Evolutionary conservation across 2,113 vertebrate genomes (phyloP), one percentile per base, ranked within the genome.

Genomic region (Sander lucioperca): DNA sequence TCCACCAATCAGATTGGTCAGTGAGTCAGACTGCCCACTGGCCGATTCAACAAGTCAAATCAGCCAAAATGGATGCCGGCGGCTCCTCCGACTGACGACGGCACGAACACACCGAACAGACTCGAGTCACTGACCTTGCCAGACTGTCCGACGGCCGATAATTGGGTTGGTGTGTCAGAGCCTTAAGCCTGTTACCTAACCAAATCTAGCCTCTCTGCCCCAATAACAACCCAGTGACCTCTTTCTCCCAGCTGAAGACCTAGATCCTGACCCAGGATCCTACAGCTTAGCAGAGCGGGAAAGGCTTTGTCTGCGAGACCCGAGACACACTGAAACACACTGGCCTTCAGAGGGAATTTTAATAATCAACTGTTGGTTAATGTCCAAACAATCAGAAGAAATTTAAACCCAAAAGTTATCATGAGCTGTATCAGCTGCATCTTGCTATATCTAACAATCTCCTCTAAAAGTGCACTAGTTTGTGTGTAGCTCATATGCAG

Each of bases 221-320:
- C 68, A 68, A 83, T 82, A 88, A 85, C 66, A 72, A 85, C 70
- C 83, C 74, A 9, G 36, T 1, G 18, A 76, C 62, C 79, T 33
- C 33, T 83, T 66, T 23, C 74, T 83, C 25, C 21, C 23, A 63
- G 88, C 80, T 67, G 57, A 82, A 79, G 65, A 9, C 63, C 65
- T 71, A 85, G 74, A 68, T 11, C 57, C 82, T 78, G 78, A 88
- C 77, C 88, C 73, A 27, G 56, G 63, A 88, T 86, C 67, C 62
- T 58, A 53, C 83, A 67, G 85, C 78, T 87, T 64, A 90, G 51
- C 50, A 61, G 81, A 89, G 93, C 89, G 92, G 82, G 39, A 64
- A 79, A 76, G 45, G 87, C 85, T 89, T 92, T 91, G 90, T 93
- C 71, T 30, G n/a, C 11, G 36, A 57, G 11, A 43, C 45, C 67